Evolutionary conservation across 2,888 invertebrate species (phyloP).

Genomic region (Amorpha juglandis): DNA sequence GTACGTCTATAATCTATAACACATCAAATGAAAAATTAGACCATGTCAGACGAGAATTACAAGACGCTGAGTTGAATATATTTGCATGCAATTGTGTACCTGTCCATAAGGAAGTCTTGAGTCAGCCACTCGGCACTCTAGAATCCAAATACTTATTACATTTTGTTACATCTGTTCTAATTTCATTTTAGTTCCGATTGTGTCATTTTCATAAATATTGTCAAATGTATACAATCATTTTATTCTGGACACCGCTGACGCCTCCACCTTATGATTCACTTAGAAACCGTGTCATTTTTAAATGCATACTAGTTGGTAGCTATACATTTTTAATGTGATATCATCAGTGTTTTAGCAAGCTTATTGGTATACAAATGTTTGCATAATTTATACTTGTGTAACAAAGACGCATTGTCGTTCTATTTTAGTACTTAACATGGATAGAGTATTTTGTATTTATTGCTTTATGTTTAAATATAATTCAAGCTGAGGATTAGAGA

Average conservation of each 20-base stretch:
- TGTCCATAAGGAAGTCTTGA: too few species aligned
- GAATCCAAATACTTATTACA: too few species aligned
- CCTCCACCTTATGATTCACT: constrained; percentile 13
- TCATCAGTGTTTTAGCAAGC: not conserved
- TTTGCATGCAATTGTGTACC: not conserved
- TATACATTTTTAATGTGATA: not conserved
- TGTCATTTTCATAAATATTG: constrained; percentile 18
- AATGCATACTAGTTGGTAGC: not conserved
- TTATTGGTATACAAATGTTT: not conserved
- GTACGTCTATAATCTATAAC: not conserved
- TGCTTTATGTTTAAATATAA: too few species aligned
- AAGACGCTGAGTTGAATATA: not conserved
- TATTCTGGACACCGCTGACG: not conserved
- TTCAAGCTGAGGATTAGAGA: not conserved
- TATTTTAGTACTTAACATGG: not conserved
- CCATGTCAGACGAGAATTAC: not conserved
- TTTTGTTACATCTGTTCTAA: not conserved
- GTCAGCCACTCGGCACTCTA: too few species aligned
- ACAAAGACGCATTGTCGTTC: too few species aligned
- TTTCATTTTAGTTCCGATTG: constrained; percentile 18
- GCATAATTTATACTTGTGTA: too few species aligned
- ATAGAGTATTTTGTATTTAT: not conserved
- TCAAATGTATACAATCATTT: constrained; percentile 4
- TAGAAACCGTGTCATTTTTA: constrained; percentile 9
- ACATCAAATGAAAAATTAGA: not conserved